Evolutionary conservation across 2,888 invertebrate species (phyloP).

Genomic region (Brachyopa scutellaris): DNA sequence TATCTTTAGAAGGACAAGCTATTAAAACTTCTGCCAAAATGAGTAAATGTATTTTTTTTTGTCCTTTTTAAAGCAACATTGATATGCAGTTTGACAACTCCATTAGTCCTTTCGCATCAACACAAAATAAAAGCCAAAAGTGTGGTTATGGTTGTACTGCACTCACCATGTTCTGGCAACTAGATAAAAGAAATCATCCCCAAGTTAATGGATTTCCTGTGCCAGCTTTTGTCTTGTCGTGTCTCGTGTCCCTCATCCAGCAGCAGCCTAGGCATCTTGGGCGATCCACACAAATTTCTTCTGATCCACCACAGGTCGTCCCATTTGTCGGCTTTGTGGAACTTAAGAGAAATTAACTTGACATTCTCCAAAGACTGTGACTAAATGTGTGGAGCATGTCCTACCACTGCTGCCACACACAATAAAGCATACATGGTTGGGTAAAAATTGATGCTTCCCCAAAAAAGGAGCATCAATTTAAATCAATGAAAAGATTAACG

Average conservation of each 20-base stretch:
- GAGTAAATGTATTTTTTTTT: too few relatives aligned
- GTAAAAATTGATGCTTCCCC: constrained; percentile 53
- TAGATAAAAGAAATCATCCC: too few relatives aligned
- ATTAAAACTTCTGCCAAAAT: too few relatives aligned
- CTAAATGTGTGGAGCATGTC: constrained; percentile 69
- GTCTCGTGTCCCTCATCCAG: too few relatives aligned
- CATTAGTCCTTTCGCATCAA: constrained; percentile 42
- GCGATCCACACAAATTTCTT: constrained; percentile 8
- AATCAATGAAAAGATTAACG: constrained; percentile 72
- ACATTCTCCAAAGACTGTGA: constrained; percentile 52
- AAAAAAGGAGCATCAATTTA: constrained; percentile 70
- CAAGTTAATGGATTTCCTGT: constrained; percentile 68
- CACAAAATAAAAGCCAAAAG: constrained; percentile 22
- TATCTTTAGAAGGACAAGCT: too few relatives aligned
- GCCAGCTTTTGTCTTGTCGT: too few relatives aligned
- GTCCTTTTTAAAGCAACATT: too few relatives aligned
- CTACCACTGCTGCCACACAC: constrained; percentile 71
- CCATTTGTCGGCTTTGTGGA: constrained; percentile 65
- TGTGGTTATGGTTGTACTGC: background rate
- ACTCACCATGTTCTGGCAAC: too few relatives aligned
- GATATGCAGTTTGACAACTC: constrained; percentile 62
- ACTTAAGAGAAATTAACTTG: constrained; percentile 66
- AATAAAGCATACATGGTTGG: constrained; percentile 62
- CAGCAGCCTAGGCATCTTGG: constrained; percentile 36
- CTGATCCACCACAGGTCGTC: constrained; percentile 40